A percentile compares a stretch with the other conserved stretches of the same genome.
Conservation (phyloP, 2,113 vertebrate genomes). For the Carettochelys insculpta region DNA sequence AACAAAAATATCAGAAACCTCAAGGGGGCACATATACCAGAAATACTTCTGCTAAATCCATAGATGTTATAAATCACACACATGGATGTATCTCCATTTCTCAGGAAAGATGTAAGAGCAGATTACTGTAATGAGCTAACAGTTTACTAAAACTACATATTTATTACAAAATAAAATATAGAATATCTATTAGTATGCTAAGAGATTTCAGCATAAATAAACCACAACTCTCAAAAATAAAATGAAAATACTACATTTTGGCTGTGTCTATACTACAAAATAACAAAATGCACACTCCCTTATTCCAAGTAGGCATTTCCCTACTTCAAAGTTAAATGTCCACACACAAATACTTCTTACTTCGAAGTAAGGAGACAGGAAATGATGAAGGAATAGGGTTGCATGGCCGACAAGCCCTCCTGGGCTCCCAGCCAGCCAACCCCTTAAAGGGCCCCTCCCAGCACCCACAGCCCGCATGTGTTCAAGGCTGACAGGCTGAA, state of each 20-base stretch:
- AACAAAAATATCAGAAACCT: neutral
- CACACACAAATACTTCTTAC: no score
- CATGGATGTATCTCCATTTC: neutral
- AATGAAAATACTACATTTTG: neutral
- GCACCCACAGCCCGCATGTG: no score
- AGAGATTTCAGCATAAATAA: neutral
- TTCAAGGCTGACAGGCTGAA: no score
- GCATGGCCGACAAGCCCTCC: no score
- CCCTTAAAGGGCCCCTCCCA: no score
- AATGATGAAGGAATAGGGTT: no score
- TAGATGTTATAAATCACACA: neutral
- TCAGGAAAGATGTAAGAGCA: neutral
- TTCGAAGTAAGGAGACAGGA: no score
- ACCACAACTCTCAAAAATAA: neutral
- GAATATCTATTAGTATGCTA: neutral
- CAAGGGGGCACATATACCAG: neutral
- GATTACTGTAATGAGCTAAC: neutral
- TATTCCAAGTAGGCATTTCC: no score
- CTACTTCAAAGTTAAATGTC: no score
- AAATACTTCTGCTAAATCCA: neutral
- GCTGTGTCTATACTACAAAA: no score
- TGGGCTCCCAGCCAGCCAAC: no score
- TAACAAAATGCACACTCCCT: no score
- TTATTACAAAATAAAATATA: neutral
- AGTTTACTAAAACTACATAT: neutral